Evolutionary conservation across 2,113 vertebrate genomes (phyloP).

Genomic region (Gavia stellata): DNA sequence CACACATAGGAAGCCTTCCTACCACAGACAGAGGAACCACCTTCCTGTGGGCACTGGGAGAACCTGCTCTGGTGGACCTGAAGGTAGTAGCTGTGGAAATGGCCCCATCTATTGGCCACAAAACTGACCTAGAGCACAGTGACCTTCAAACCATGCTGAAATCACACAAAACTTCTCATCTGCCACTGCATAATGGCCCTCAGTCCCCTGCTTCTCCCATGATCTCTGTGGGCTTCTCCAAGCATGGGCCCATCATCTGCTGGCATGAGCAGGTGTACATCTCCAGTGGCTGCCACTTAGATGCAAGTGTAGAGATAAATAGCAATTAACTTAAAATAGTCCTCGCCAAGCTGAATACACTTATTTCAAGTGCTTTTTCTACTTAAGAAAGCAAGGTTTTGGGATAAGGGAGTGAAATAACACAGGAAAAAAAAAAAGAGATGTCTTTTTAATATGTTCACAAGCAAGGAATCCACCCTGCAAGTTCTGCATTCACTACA

Average conservation of each 20-base stretch:
- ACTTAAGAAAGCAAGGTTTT: not conserved
- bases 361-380: not conserved
- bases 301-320: not conserved
- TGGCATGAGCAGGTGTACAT: not conserved
- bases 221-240: not conserved
- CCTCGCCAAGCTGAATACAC: not conserved
- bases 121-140: fast-evolving
- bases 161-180: fast-evolving
- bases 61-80: not conserved
- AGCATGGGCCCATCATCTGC: not conserved
- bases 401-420: not conserved
- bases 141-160: not conserved
- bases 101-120: constrained; percentile 28
- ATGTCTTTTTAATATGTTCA: fast-evolving
- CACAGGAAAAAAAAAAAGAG: not conserved
- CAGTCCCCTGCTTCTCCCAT: fast-evolving
- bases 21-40: not conserved
- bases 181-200: fast-evolving
- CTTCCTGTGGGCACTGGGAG: not conserved
- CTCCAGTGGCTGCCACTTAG: not conserved
- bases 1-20: not conserved
- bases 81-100: not conserved
- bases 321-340: not conserved
- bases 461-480: not conserved
- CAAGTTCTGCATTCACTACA: fast-evolving